Evolutionary conservation across 2,113 vertebrate species (phyloP).

Genomic region (Blennius ocellaris): DNA sequence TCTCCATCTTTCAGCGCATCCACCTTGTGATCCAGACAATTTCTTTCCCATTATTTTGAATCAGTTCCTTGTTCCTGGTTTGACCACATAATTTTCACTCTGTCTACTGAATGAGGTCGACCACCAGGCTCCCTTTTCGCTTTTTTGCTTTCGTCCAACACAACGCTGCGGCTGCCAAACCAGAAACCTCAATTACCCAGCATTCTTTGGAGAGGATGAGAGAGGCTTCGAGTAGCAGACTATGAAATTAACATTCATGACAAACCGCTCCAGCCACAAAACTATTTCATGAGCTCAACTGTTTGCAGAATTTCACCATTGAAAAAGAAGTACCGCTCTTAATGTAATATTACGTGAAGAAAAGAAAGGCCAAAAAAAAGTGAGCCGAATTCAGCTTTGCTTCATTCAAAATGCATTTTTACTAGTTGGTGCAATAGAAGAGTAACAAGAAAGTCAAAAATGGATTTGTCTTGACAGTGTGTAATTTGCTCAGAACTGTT

Average conservation of each 20-base stretch:
- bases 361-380: too few species aligned
- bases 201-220: slow-evolving; percentile 54
- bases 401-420: too few species aligned
- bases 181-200: slow-evolving; percentile 69
- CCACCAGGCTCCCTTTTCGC: slow-evolving; percentile 49
- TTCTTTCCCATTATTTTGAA: slow-evolving; percentile 56
- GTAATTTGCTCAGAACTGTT: too few species aligned
- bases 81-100: slow-evolving; percentile 59
- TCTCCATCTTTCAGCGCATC: slow-evolving; percentile 43
- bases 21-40: slow-evolving; percentile 35
- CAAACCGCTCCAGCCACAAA: slow-evolving; percentile 51
- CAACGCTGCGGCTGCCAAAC: slow-evolving; percentile 47
- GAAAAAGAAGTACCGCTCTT: slow-evolving; percentile 7
- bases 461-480: too few species aligned
- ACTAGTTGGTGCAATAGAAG: too few species aligned
- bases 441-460: too few species aligned
- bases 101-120: slow-evolving; percentile 50
- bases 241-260: slow-evolving; percentile 61
- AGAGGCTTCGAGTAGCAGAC: slow-evolving; percentile 46
- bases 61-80: slow-evolving; percentile 59
- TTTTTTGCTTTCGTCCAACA: slow-evolving; percentile 18
- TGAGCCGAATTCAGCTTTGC: too few species aligned
- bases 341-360: neutral
- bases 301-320: slow-evolving; percentile 28
- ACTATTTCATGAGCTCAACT: slow-evolving; percentile 36